Conservation (phyloP, 2,888 invertebrate species). For the Epistrophe eligans region DNA sequence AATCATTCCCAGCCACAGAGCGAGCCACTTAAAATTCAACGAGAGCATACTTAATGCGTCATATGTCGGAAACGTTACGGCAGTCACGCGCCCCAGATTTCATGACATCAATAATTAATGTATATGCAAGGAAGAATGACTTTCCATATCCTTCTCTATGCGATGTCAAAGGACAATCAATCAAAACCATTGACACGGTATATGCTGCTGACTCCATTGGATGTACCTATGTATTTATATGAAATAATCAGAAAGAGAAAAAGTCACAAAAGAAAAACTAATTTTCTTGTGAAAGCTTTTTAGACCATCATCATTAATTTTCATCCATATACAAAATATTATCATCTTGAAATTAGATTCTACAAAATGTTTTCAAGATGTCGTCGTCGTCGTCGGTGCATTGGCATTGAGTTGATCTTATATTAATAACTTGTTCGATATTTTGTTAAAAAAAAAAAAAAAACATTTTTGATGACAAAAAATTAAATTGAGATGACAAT, state of each 20-base stretch:
- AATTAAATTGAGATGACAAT: constrained; percentile 66
- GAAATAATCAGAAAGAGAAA: constrained; percentile 18
- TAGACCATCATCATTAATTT: constrained; percentile 66
- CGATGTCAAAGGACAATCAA: constrained; percentile 69
- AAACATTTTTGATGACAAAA: constrained; percentile 8
- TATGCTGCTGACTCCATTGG: background rate
- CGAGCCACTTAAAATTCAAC: constrained; percentile 66
- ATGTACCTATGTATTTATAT: background rate
- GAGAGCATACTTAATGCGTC: constrained; percentile 71
- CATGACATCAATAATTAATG: constrained; percentile 76
- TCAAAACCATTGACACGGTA: constrained; percentile 57
- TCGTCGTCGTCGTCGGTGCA: background rate
- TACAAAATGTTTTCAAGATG: constrained; percentile 21
- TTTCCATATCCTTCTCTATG: constrained; percentile 17
- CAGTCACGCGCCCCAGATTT: constrained; percentile 76
- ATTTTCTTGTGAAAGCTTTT: constrained; percentile 67
- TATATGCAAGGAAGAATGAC: constrained; percentile 11
- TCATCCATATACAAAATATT: constrained; percentile 27
- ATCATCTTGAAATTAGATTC: constrained; percentile 29
- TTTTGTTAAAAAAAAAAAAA: constrained; percentile 8
- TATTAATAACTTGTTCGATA: background rate
- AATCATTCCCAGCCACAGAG: background rate
- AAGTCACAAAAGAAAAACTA: constrained; percentile 61
- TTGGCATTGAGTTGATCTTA: background rate
- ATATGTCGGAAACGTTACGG: constrained; percentile 73